These are phyloP conservation scores for Brevimyrus niger DNA, from an alignment of 2,113 vertebrate genomes.

Conservation along the genomic window DNA sequence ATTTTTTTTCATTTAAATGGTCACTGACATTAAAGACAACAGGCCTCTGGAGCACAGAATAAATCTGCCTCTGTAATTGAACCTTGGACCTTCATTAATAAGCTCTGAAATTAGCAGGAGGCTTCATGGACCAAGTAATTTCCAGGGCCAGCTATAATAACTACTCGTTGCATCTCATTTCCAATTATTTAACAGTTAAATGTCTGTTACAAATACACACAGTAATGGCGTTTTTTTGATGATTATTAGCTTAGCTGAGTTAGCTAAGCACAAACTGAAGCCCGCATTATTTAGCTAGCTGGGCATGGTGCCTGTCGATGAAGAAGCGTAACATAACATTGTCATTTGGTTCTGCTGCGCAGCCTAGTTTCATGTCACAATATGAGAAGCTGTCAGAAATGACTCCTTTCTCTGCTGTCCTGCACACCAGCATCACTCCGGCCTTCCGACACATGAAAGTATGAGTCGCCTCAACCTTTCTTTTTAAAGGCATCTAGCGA, in stretches of 20 bases:
- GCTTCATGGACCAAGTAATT: constrained; percentile 5
- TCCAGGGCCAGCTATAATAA: background rate
- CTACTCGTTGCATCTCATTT: background rate
- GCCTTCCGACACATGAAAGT: background rate
- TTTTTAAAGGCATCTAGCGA: background rate
- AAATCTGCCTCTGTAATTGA: constrained; percentile 48
- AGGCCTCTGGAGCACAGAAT: constrained; percentile 30
- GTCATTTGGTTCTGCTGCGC: background rate
- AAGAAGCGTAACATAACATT: background rate
- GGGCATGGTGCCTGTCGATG: background rate
- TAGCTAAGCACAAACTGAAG: background rate
- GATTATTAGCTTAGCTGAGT: background rate
- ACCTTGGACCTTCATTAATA: constrained; percentile 2
- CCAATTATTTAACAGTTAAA: background rate
- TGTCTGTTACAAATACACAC: background rate
- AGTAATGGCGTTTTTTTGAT: background rate
- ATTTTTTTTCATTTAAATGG: constrained; percentile 7
- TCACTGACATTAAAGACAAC: constrained; percentile 30
- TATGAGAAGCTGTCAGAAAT: background rate
- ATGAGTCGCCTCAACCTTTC: background rate
- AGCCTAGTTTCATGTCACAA: background rate
- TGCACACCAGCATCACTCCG: background rate
- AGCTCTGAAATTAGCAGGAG: constrained; percentile 1
- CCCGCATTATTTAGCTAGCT: background rate
- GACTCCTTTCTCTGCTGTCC: background rate